A percentile compares a stretch with the other conserved stretches of the same genome.
Evolutionary conservation across 2,888 invertebrate genomes (phyloP).

Genomic region (Hyppa rectilinea): DNA sequence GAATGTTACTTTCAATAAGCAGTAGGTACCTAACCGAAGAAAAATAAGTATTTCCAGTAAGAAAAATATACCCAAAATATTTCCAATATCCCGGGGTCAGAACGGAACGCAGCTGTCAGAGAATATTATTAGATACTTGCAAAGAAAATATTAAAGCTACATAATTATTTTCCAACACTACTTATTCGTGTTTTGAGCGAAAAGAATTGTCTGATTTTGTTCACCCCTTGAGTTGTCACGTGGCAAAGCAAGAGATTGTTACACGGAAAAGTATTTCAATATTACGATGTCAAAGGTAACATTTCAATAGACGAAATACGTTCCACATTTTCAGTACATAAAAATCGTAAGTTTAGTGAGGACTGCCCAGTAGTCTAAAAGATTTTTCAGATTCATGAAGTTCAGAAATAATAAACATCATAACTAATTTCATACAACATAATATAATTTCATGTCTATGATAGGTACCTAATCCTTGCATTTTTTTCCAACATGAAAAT

Average conservation of each 20-base stretch:
- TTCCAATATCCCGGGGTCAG: background rate
- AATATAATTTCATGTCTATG: background rate
- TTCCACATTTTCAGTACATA: background rate
- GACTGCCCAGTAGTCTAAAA: background rate
- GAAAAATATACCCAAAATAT: background rate
- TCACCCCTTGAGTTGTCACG: conserved; percentile 1
- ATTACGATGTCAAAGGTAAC: background rate
- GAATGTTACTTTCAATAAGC: background rate
- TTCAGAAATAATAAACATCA: background rate
- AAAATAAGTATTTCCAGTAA: background rate
- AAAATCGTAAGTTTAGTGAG: background rate
- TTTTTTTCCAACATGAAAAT: background rate
- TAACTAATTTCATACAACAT: background rate
- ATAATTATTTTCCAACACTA: background rate
- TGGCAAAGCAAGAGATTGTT: background rate
- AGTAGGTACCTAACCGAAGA: background rate
- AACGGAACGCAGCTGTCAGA: background rate
- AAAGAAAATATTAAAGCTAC: conserved; percentile 11
- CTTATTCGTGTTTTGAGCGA: conserved; percentile 1
- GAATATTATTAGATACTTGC: background rate
- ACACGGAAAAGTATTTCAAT: background rate
- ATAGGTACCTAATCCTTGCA: too few species aligned
- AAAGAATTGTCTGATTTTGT: conserved; percentile 25
- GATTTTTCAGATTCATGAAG: background rate
- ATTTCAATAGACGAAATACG: background rate